Percentiles rank a stretch among this genome's conserved stretches.
Conservation (phyloP, 2,888 invertebrate genomes). For the Ormyrus labotus region DNA sequence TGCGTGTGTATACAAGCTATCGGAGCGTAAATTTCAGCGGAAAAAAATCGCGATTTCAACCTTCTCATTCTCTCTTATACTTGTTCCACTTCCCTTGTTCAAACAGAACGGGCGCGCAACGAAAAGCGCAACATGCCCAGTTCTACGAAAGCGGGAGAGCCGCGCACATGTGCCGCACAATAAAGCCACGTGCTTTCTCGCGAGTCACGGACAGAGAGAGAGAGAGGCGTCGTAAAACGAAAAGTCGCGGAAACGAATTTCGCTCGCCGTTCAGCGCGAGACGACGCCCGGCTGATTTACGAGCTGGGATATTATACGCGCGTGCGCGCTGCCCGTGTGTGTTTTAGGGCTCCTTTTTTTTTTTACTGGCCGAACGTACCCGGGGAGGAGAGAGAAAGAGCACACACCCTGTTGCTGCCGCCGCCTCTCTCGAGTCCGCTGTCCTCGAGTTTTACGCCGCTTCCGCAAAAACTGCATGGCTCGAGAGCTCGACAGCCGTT, state of each 20-base stretch:
- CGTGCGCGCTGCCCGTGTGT: not conserved
- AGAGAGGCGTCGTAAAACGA: not conserved
- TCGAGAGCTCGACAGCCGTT: too few relatives aligned
- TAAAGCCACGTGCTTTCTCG: slow-evolving; percentile 3
- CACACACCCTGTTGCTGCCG: not conserved
- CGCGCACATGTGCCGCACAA: not conserved
- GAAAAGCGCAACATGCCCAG: too few relatives aligned
- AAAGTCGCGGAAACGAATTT: not conserved
- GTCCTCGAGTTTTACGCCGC: not conserved
- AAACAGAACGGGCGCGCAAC: too few relatives aligned
- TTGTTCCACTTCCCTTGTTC: not conserved
- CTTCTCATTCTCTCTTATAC: slow-evolving; percentile 8
- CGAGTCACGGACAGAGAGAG: slow-evolving; percentile 1
- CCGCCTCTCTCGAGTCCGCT: not conserved
- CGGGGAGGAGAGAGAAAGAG: not conserved
- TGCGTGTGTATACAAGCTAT: too few relatives aligned
- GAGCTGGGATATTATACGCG: not conserved
- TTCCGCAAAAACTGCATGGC: not conserved
- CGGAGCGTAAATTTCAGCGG: too few relatives aligned
- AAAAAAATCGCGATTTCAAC: not conserved
- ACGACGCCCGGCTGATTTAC: not conserved
- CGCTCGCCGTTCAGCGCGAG: not conserved
- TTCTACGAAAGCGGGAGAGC: too few relatives aligned
- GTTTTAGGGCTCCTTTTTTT: not conserved
- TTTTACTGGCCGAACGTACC: not conserved